Evolutionary conservation across 2,888 invertebrate genomes (phyloP), one percentile per base, ranked within the genome.

Genomic region (Eustalomyia histrio): DNA sequence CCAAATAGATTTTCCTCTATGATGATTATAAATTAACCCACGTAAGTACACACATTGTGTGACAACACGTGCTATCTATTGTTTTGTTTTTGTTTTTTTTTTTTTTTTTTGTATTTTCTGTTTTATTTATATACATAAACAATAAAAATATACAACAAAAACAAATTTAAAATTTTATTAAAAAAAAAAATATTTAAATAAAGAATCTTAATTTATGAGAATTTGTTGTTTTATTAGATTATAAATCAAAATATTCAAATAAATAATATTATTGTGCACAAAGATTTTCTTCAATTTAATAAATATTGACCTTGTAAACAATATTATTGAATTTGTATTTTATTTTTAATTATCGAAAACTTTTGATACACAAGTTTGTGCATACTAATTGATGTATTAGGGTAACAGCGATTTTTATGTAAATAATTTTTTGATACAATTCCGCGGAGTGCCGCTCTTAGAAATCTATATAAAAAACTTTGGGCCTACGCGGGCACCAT

Each of bases 1-100:
- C n/a, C n/a, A n/a, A n/a, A n/a, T n/a, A 24, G 24, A 2, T 3
- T 5, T 24, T 24, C 5, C 5, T 24, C 5, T 5, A 3, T 24
- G 2, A 24, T 5, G 5, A 24, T 24, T 24, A 24, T 24, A 24
- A 24, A 24, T 24, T 24, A 24, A 18, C 17, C 61, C 16, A 43
- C 35, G 21, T 8, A 64, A 8, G 17, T 43, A 18, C 21, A 47
- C 47, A 64, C 65, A 65, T 14, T 43, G 5, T 43, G 3, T 24
- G 50, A 58, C 58, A 69, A 47, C 69, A 69, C 69, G 69, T 69
- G 69, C 60, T 69, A 58, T 69, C 69, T 58, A 33, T 47, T 43
- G 47, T 29, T 29, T 58, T 50, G 47, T 35, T 55, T 24, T 63
- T 47, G 43, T 43, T 43, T 6, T 50, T 50, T 43, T 2, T 21